Evolutionary conservation across 1,140 invertebrate species (phyloP), one percentile per base, ranked within the genome.

Genomic region (Drosophila miranda): DNA sequence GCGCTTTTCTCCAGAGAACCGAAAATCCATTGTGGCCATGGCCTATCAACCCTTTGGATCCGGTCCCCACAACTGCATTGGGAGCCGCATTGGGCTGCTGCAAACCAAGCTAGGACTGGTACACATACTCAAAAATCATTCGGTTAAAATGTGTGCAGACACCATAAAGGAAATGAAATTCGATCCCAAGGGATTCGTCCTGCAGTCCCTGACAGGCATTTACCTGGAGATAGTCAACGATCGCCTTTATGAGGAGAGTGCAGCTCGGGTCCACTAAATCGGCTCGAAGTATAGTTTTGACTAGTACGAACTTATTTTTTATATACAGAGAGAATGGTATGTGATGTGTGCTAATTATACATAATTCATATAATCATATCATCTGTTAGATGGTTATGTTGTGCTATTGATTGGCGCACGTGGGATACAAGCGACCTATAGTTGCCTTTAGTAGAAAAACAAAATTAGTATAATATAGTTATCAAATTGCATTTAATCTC

Each of bases 11-110:
- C 82, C 92, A 1, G 91, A 92, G 46, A 90, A 92, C 41, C 92
- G 91, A 19, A 89, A 88, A 70, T 88, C 49, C 66, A 91, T 81
- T 51, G 73, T 44, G 49, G 92, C 89, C 49, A 93, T 92, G 72
- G 92, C 93, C 0, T 96, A 94, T 86, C 84, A 96, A 34, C 95
- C 96, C 0, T 97, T 97, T 75, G 96, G 95, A 1, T 93, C 94
- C 49, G 96, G 96, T 8, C 94, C 95, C 0, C 92, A 95, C 45
- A 95, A 93, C 86, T 96, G 95, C 82, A 96, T 96, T 71, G 95
- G 95, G 94, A 92, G 89, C 19, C 67, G 90, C 1, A 87, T 90
- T 41, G 89, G 86, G 3, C 59, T 91, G 6, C 59, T 91, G 0
- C 89, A 90, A 54, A 23, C 76, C 6, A 91, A 90, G 38, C 23